phyloP scores from a whole-genome alignment of 2,797 vertebrate species.

The Cossypha heuglini region DNA sequence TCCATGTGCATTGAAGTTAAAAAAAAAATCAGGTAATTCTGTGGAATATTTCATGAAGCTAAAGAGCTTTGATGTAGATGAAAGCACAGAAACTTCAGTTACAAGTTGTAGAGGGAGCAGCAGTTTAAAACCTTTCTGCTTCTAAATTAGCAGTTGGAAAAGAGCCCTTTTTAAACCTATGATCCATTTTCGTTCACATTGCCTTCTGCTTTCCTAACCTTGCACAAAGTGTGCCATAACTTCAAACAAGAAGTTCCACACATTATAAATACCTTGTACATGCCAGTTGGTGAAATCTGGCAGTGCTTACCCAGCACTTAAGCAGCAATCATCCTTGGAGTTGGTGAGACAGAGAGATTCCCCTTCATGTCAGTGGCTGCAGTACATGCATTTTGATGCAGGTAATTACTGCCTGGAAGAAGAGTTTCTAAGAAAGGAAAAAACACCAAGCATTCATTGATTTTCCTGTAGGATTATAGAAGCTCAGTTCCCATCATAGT shows the following conservation, averaged over 20 bases:
- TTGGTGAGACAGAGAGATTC: neutral
- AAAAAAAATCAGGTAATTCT: neutral
- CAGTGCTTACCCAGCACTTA: neutral
- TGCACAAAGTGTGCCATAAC: neutral
- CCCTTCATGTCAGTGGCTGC: neutral
- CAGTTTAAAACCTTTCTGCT: constrained; percentile 16
- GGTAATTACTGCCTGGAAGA: neutral
- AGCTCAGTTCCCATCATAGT: neutral
- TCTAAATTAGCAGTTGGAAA: constrained; percentile 8
- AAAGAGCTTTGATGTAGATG: constrained; percentile 47
- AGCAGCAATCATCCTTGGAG: neutral
- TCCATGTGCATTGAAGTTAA: neutral
- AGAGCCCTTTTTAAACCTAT: neutral
- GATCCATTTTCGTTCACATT: neutral
- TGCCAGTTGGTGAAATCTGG: neutral
- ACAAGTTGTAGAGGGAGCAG: neutral
- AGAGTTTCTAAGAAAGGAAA: neutral
- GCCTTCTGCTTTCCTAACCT: neutral
- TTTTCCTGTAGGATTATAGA: neutral
- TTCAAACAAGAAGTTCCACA: neutral
- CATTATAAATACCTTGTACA: neutral
- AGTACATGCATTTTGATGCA: neutral
- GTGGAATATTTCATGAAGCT: constrained; percentile 2
- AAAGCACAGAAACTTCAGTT: constrained; percentile 34
- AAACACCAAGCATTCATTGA: neutral